phyloP scores from a whole-genome alignment of 2,113 vertebrate species.

The Gobio gobio region DNA sequence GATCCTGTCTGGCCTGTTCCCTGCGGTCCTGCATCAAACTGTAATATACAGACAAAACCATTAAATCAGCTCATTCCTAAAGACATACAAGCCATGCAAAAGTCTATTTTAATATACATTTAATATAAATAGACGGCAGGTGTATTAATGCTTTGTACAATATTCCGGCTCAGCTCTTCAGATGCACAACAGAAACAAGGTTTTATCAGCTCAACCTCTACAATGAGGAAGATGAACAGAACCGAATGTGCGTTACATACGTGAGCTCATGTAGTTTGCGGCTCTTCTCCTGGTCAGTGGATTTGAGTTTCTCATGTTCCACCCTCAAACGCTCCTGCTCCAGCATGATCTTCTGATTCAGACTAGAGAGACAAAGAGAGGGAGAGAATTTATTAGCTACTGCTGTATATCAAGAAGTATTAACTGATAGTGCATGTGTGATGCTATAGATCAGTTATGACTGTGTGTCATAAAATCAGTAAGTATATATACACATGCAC shows the following conservation, averaged over 20 bases:
- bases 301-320: conserved; percentile 94
- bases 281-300: conserved; percentile 94
- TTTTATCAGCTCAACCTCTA: neutral
- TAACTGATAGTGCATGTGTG: neutral
- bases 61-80: neutral
- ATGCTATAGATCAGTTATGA: neutral
- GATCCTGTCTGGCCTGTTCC: conserved; percentile 95
- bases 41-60: conserved; percentile 14
- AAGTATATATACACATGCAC: neutral
- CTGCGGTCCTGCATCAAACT: conserved; percentile 97
- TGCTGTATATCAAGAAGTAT: neutral
- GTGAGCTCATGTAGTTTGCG: conserved; percentile 94
- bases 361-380: conserved; percentile 72
- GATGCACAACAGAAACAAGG: neutral
- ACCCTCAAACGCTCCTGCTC: conserved; percentile 93
- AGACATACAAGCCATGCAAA: neutral
- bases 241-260: conserved; percentile 73
- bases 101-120: neutral
- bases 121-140: neutral
- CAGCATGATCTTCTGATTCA: conserved; percentile 97
- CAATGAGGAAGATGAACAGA: neutral
- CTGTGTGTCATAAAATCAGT: neutral
- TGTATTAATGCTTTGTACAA: neutral
- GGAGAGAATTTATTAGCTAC: neutral
- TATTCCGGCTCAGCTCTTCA: neutral